Evolutionary conservation across 2,888 invertebrate genomes (phyloP), one percentile per base, ranked within the genome.

Genomic region (Tuberolachnus salignus): DNA sequence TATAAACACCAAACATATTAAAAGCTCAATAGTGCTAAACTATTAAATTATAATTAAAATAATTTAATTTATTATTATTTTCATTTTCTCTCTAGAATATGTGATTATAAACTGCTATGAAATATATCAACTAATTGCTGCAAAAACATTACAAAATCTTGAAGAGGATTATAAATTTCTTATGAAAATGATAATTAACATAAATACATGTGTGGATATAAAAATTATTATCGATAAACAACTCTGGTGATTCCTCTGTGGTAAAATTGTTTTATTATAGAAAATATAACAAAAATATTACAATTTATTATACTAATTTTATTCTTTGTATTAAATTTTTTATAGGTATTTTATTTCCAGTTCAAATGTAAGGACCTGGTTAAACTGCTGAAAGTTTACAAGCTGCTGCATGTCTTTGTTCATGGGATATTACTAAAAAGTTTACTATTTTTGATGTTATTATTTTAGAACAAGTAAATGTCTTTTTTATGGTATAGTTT

Each of bases 361-460:
- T 67, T 78, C 86, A 93, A 81, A 89, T 92, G 21, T 95, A 94
- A 94, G 87, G 88, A 3, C 91, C 94, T 13, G 94, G 94, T 0
- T 88, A 91, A 63, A 90, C 91, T 0, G 92, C 93, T 0, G 92
- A 92, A 83, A 91, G 93, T 0, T 89, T 93, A 69, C 88, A 94
- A 67, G 92, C 92, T 0, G 91, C 92, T 51, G 92, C 92, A 8
- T 67, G 75, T 34, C 34, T 78, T 14, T 6, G 88, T 91, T 0
- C 75, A 14, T 46, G 59, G 11, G 67, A 21, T 19, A 69, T 78
- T 16, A 55, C 16, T 21, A 34, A 57, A 3, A 78, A 78, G 19
- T 49, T 67, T 9, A 51, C 34, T 49, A 34, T 16, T 59, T 67
- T 59, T 51, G 19, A 66, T 23, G 59, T 59, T n/a, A 34, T n/a